Percentiles rank a stretch among this genome's conserved stretches.
phyloP scores from a whole-genome alignment of 2,797 vertebrate genomes.

The Sitta carolinensis region DNA sequence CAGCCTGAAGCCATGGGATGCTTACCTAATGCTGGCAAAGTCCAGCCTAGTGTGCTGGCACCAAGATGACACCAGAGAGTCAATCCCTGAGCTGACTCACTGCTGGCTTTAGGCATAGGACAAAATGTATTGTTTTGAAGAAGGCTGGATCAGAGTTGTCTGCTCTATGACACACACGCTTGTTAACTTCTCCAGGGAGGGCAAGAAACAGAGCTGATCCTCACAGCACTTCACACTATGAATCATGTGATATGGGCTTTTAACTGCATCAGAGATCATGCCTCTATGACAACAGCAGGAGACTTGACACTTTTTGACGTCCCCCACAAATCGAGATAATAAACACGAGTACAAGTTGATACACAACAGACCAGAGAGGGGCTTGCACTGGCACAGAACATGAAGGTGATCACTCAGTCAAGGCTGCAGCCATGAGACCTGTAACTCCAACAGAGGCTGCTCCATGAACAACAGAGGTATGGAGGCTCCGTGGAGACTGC shows the following conservation, averaged over 20 bases:
- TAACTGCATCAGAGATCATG: background rate
- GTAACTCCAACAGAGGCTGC: background rate
- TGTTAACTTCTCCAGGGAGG: background rate
- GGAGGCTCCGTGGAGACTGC: background rate
- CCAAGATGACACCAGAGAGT: background rate
- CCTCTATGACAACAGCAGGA: background rate
- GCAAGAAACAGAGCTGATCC: background rate
- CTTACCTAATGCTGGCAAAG: slow-evolving; percentile 31
- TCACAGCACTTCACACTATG: background rate
- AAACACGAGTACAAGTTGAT: background rate
- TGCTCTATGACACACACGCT: background rate
- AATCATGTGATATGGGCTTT: fast-evolving
- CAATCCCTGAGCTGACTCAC: slow-evolving; percentile 43
- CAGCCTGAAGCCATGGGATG: background rate
- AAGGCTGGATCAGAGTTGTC: background rate
- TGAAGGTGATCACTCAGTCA: background rate
- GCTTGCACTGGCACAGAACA: background rate
- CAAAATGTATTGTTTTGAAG: slow-evolving; percentile 21
- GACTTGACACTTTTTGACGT: background rate
- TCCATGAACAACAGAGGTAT: background rate
- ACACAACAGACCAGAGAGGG: background rate
- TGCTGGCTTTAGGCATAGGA: background rate
- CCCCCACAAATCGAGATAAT: background rate
- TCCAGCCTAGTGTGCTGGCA: slow-evolving; percentile 3
- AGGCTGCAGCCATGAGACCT: background rate